phyloP scores from a whole-genome alignment of 2,797 vertebrate genomes.

The Falco concolor region DNA sequence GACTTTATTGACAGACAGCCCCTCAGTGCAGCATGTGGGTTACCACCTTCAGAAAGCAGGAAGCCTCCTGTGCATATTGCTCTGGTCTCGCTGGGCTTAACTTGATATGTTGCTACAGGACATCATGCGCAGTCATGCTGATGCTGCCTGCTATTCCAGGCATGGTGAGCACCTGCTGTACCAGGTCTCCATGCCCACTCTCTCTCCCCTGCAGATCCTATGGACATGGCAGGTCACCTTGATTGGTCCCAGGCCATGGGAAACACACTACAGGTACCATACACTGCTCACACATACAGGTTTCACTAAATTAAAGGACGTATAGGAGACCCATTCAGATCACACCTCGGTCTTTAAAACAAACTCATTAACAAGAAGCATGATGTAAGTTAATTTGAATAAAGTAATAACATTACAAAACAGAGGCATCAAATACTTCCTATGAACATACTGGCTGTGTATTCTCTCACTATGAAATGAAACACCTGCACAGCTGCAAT shows the following conservation, averaged over 20 bases:
- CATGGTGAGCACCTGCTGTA: not conserved
- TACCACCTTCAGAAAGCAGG: not conserved
- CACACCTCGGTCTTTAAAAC: not conserved
- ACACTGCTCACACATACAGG: not conserved
- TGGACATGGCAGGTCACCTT: not conserved
- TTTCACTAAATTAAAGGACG: not conserved
- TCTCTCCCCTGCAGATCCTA: accelerated
- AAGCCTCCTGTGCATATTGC: not conserved
- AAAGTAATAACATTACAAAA: not conserved
- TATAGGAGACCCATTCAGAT: not conserved
- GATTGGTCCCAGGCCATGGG: not conserved
- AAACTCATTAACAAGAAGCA: not conserved
- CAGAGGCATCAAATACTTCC: not conserved
- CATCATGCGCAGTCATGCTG: accelerated
- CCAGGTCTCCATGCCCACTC: not conserved
- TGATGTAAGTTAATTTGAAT: not conserved
- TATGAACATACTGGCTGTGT: not conserved
- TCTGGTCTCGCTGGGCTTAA: not conserved
- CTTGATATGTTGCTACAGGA: not conserved
- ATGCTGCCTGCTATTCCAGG: not conserved
- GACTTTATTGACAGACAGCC: not conserved
- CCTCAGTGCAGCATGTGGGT: not conserved
- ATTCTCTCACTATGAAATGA: not conserved
- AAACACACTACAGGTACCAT: not conserved
- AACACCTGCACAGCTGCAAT: not conserved